Conservation (phyloP, 23 tunicate species). For the Pegea sp. region DNA sequence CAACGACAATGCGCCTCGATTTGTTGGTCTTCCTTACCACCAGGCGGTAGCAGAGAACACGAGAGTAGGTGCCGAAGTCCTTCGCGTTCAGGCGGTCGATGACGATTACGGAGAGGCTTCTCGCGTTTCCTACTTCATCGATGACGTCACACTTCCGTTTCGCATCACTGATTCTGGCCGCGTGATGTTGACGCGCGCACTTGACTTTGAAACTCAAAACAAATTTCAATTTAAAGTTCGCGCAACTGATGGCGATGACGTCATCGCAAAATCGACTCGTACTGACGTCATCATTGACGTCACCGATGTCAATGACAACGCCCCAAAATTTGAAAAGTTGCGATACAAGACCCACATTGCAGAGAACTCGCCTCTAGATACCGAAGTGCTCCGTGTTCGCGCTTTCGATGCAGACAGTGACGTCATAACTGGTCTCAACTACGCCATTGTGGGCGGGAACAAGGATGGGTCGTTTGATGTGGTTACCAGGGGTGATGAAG, state of each 20-base stretch:
- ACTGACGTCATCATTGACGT: constrained; percentile 23
- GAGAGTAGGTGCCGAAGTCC: constrained; percentile 5
- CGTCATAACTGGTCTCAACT: constrained; percentile 7
- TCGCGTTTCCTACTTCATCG: constrained; percentile 13
- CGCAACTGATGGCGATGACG: constrained; percentile 43
- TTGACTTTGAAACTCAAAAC: constrained; percentile 57
- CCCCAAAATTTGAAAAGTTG: constrained; percentile 23
- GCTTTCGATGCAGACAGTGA: constrained; percentile 46
- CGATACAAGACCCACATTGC: constrained; percentile 15
- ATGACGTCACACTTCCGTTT: constrained; percentile 24
- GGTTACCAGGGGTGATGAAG: constrained; percentile 10
- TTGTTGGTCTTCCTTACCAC: constrained; percentile 15
- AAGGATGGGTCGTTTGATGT: constrained; percentile 23
- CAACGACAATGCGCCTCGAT: constrained; percentile 42
- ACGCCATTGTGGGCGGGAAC: constrained; percentile 25
- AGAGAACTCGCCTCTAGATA: constrained; percentile 20
- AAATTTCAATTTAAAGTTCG: constrained; percentile 21
- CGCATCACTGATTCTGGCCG: constrained; percentile 24
- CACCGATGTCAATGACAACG: constrained; percentile 60
- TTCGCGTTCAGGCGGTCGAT: constrained; percentile 25
- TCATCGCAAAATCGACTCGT: constrained; percentile 1
- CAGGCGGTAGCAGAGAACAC: constrained; percentile 22
- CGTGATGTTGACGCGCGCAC: constrained; percentile 7
- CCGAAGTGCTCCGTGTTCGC: constrained; percentile 8
- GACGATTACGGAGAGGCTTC: constrained; percentile 10